Base-by-base conservation (phyloP, 2,888 invertebrate species). In the Meganola albula region DNA sequence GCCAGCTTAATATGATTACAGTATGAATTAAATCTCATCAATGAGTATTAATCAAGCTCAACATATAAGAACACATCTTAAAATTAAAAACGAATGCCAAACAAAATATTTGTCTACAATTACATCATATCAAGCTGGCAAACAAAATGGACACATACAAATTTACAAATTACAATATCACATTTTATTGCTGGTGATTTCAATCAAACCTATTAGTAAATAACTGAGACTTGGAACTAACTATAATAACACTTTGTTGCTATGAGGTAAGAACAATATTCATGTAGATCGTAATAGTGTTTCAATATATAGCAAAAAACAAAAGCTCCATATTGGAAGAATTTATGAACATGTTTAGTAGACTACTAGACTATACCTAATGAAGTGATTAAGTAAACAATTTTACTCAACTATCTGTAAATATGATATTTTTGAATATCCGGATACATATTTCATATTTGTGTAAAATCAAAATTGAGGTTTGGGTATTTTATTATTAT, bases 401-500 rank as follows among this genome's bases (percentile, higher is more conserved):
- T n/a, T n/a, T n/a, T n/a, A n/a, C n/a, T n/a, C n/a, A n/a, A n/a
- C n/a, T n/a, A n/a, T n/a, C n/a, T n/a, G n/a, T n/a, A n/a, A n/a
- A n/a, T n/a, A n/a, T n/a, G n/a, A n/a, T n/a, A n/a, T n/a, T n/a
- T n/a, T n/a, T n/a, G n/a, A n/a, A n/a, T n/a, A n/a, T n/a, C n/a
- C 26, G 43, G 31, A 35, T 31, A 49, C 29, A 33, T 2, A 44
- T 34, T 49, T 26, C 22, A 23, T 26, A n/a, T 20, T 37, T 34
- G 29, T 36, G 42, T 36, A 40, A 54, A 56, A 52, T 62, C 53
- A 52, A 47, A 54, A 53, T 57, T 56, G 60, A 45, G 62, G 61
- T 64, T 59, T 62, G 59, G 67, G 65, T 63, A 70, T 68, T 66
- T 68, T 68, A 63, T 52, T 53, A 57, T 57, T 76, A 78, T 75